A percentile compares a stretch with the other conserved stretches of the same genome.
Conservation (phyloP, 2,113 vertebrate genomes). For the Centropus unirufus region DNA sequence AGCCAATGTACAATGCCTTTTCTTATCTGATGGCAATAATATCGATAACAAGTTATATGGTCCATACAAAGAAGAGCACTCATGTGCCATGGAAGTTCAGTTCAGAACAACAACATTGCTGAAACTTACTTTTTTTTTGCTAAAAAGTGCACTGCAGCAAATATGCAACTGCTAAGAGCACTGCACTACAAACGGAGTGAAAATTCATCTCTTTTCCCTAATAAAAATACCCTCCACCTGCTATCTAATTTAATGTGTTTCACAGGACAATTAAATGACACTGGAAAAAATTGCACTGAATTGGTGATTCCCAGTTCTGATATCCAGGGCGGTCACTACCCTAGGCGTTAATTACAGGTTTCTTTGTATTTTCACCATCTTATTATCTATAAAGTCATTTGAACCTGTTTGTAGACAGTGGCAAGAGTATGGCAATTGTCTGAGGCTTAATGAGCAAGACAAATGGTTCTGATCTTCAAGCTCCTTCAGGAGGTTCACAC, state of each 20-base stretch:
- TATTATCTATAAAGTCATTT: neutral
- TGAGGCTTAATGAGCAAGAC: neutral
- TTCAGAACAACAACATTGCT: neutral
- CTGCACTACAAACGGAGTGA: neutral
- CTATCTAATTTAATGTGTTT: neutral
- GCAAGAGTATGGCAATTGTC: neutral
- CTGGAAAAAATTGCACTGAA: neutral
- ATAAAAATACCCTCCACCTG: neutral
- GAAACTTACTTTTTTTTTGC: neutral
- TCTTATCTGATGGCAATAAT: neutral
- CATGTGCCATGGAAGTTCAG: neutral
- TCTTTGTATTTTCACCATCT: neutral
- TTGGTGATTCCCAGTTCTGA: neutral
- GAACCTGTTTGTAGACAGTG: neutral
- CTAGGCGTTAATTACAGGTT: neutral
- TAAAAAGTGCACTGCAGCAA: neutral
- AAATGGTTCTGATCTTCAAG: neutral
- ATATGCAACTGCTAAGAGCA: neutral
- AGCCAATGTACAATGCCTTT: neutral
- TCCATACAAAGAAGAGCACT: neutral
- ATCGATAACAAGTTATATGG: neutral
- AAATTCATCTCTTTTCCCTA: rapidly evolving
- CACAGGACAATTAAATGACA: neutral
- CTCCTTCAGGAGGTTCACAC: neutral
- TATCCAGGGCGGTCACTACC: neutral